Evolutionary conservation across 2,113 vertebrate genomes (phyloP), one percentile per base, ranked within the genome.

Genomic region (Elephas maximus): DNA sequence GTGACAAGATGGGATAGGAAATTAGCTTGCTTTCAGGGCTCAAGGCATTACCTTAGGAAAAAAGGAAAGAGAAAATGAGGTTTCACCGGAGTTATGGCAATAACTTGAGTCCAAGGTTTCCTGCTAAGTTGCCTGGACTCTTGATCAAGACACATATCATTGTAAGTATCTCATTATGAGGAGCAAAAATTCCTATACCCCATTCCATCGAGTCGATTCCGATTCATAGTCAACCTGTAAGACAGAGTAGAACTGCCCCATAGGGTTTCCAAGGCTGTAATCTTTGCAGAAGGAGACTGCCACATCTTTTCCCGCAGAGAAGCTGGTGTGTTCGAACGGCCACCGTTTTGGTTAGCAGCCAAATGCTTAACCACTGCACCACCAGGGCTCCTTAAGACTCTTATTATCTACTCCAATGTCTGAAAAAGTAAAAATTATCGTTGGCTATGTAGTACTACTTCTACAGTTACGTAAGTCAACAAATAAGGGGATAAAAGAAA

Each of bases 11-110:
- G 37, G 51, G 60, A 90, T 2, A 26, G 57, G 81, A 95, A 95
- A 96, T 77, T 67, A 93, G 95, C 51, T 62, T 95, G 65, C 26
- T 89, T 88, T 90, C 33, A 90, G 51, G 84, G 6, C 44, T 95
- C 62, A 84, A 77, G 60, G 28, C 41, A 87, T 80, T 53, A 45
- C 65, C 78, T 60, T 86, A 84, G 6, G 4, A 78, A n/a, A 81
- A 89, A 79, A 11, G n/a, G 18, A 11, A 92, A 79, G 79, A 82
- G 45, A 93, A 90, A 90, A 90, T n/a, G 18, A 95, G 11, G 41
- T 71, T 87, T 95, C 45, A 7, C 33, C 17, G 84, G 37, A 83
- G 21, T 89, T 80, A 79, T 8, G 28, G 76, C 41, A 81, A 76
- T 71, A 14, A 14, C 78, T 67, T 62, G 41, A 71, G 65, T 62